phyloP scores from a whole-genome alignment of 2,113 vertebrate species.

The Grus americana region DNA sequence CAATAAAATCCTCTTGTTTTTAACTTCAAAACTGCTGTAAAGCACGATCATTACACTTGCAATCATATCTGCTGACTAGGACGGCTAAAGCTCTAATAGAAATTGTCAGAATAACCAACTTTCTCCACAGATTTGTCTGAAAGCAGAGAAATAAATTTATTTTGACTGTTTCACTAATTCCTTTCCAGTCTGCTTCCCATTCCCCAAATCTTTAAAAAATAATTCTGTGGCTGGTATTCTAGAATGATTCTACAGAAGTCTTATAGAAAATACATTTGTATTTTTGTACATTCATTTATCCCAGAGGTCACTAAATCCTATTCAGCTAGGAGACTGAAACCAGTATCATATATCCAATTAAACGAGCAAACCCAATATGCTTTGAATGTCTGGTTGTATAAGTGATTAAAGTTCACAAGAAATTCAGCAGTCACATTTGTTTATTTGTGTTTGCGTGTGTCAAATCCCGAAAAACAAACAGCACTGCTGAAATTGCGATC shows the following conservation, averaged over 20 bases:
- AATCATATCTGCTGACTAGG: background rate
- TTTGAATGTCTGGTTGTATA: background rate
- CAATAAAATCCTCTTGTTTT: slow-evolving; percentile 3
- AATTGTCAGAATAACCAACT: background rate
- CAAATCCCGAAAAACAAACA: slow-evolving; percentile 35
- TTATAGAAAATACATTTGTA: background rate
- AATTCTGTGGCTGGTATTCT: background rate
- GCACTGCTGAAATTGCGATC: background rate
- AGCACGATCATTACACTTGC: background rate
- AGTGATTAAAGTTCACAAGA: background rate
- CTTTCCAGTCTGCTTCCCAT: background rate
- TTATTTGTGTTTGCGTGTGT: slow-evolving; percentile 7
- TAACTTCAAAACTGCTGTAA: background rate
- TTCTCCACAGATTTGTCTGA: background rate
- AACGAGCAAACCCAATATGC: background rate
- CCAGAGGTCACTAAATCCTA: background rate
- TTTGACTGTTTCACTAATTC: background rate
- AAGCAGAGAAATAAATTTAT: background rate
- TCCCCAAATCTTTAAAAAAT: background rate
- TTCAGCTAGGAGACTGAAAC: background rate
- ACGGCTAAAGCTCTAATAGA: background rate
- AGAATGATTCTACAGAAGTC: background rate
- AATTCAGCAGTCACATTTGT: slow-evolving; percentile 9
- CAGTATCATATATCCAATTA: background rate
- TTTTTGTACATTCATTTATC: background rate